These are phyloP conservation scores for Geococcyx californianus DNA, from an alignment of 2,113 vertebrate genomes.

Conservation along the genomic window DNA sequence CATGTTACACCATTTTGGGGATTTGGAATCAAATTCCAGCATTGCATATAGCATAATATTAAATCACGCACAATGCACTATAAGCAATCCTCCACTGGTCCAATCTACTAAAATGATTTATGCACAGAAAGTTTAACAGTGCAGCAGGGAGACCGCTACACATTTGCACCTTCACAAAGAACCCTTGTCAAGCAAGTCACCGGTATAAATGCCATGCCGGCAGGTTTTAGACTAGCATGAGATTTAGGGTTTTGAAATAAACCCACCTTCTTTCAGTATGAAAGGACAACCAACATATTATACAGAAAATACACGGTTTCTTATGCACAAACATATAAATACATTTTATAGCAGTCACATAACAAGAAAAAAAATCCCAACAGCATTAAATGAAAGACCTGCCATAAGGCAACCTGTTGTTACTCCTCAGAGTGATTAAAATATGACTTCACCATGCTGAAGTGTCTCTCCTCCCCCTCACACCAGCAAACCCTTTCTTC, in stretches of 20 bases:
- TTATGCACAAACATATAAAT: slow-evolving; percentile 66
- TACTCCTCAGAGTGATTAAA: slow-evolving; percentile 62
- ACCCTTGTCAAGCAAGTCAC: slow-evolving; percentile 39
- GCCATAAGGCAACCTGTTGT: slow-evolving; percentile 54
- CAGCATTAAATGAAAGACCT: slow-evolving; percentile 62
- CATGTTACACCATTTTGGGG: not conserved
- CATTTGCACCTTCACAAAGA: slow-evolving; percentile 52
- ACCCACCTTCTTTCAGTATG: not conserved
- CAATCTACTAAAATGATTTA: slow-evolving; percentile 65
- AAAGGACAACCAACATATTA: slow-evolving; percentile 47
- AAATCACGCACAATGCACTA: slow-evolving; percentile 48
- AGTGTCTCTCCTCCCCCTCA: slow-evolving; percentile 34
- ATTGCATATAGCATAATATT: slow-evolving; percentile 9
- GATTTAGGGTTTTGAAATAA: slow-evolving; percentile 52
- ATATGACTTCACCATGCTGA: slow-evolving; percentile 4
- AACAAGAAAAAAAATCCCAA: not conserved
- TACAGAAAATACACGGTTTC: slow-evolving; percentile 33
- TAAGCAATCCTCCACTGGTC: slow-evolving; percentile 52
- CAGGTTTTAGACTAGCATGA: slow-evolving; percentile 33
- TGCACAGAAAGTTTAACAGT: slow-evolving; percentile 48
- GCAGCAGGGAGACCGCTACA: slow-evolving; percentile 35
- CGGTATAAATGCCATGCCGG: slow-evolving; percentile 35
- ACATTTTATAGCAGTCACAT: slow-evolving; percentile 57
- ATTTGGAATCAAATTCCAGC: slow-evolving; percentile 44
- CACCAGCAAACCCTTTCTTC: slow-evolving; percentile 31